Percentiles rank a stretch among this genome's conserved stretches.
Conservation (phyloP, 2,888 invertebrate species). For the Tanypteryx hageni region DNA sequence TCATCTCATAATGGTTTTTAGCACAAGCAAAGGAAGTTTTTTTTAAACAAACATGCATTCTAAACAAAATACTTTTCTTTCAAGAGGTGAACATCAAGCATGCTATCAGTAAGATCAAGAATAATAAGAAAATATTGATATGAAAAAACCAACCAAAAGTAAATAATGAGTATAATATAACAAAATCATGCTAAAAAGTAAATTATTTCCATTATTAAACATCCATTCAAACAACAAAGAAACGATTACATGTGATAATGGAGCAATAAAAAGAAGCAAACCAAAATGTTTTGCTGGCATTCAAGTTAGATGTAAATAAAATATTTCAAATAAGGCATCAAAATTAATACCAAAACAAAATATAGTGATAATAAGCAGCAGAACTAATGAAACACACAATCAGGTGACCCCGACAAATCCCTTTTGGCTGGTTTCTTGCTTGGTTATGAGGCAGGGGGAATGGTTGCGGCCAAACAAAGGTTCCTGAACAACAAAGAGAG, state of each 20-base stretch:
- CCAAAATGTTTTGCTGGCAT: background rate
- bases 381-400: conserved; percentile 44
- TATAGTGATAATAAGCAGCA: conserved; percentile 33
- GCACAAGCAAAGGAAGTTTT: background rate
- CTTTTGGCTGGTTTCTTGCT: conserved; percentile 68
- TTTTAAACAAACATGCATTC: conserved; percentile 23
- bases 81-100: conserved; percentile 49
- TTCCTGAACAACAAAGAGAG: conserved; percentile 56
- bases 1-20: background rate
- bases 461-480: conserved; percentile 27
- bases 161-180: background rate
- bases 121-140: background rate
- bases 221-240: conserved; percentile 66
- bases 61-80: conserved; percentile 68
- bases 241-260: background rate
- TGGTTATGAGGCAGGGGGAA: conserved; percentile 46
- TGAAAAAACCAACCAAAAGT: conserved; percentile 50
- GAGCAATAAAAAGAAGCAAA: background rate
- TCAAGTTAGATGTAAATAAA: conserved; percentile 55
- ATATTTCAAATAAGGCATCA: background rate
- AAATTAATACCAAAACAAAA: conserved; percentile 37
- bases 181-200: conserved; percentile 38
- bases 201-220: background rate
- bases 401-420: conserved; percentile 64
- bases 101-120: conserved; percentile 27